These are phyloP conservation scores for Steinernema carpocapsae DNA, from an alignment of 2,888 invertebrate genomes.

Conservation along the genomic window DNA sequence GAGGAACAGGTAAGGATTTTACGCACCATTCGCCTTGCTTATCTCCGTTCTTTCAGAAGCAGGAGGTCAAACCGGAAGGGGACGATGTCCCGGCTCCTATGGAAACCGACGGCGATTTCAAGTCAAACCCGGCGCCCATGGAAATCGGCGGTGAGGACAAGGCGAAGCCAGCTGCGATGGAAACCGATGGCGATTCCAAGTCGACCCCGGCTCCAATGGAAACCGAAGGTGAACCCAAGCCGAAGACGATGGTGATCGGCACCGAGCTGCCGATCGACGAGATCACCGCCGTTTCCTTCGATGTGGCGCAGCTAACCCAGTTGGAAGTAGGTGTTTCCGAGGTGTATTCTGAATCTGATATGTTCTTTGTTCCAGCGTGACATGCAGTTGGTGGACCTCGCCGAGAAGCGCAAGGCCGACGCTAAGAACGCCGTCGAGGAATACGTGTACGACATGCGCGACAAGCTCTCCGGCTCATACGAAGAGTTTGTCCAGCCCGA, in stretches of 20 bases:
- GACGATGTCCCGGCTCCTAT: constrained; percentile 42
- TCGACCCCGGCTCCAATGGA: constrained; percentile 49
- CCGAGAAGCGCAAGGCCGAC: constrained; percentile 92
- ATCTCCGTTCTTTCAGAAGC: not conserved
- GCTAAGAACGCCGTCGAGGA: constrained; percentile 96
- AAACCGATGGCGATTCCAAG: constrained; percentile 39
- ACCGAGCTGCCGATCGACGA: constrained; percentile 84
- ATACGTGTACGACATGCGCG: constrained; percentile 93
- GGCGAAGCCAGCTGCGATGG: constrained; percentile 39
- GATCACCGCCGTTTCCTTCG: constrained; percentile 77
- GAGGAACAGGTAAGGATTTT: constrained; percentile 51
- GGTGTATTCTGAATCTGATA: not conserved
- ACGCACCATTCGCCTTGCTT: not conserved
- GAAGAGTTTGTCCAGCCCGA: constrained; percentile 77
- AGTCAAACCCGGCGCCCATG: constrained; percentile 77
- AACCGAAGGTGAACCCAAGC: constrained; percentile 68
- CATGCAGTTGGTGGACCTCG: constrained; percentile 78
- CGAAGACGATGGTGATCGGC: constrained; percentile 83
- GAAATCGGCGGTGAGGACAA: constrained; percentile 81
- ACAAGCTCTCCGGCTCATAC: constrained; percentile 80
- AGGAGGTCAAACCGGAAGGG: not conserved
- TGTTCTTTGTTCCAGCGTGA: constrained; percentile 72
- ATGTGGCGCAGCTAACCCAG: constrained; percentile 80
- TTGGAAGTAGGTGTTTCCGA: constrained; percentile 76
- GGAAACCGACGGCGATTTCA: constrained; percentile 46